These are phyloP conservation scores for Pedionomus torquatus DNA, from an alignment of 2,113 vertebrate genomes.

Conservation along the genomic window DNA sequence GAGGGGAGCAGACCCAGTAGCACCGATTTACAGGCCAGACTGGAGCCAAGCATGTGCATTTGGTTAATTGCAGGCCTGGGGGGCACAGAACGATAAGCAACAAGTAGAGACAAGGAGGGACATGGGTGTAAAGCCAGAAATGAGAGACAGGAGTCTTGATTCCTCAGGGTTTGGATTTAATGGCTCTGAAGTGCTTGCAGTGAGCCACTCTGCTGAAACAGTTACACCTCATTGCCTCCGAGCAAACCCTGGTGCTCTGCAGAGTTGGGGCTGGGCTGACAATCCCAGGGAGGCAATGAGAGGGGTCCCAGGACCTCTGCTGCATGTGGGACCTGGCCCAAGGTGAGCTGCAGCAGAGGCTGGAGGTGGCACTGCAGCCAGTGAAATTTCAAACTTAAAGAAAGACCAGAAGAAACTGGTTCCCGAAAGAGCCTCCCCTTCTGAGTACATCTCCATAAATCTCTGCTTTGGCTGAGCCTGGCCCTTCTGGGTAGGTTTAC, in stretches of 20 bases:
- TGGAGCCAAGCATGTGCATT: not conserved
- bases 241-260: fast-evolving
- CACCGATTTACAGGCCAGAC: fast-evolving
- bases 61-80: not conserved
- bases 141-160: not conserved
- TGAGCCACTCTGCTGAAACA: fast-evolving
- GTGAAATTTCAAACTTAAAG: not conserved
- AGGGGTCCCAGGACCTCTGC: not conserved
- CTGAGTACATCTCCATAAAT: not conserved
- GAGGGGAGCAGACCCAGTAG: fast-evolving
- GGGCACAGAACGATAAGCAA: not conserved
- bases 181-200: not conserved
- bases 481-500: not conserved
- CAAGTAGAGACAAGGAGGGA: not conserved
- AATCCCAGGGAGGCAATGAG: fast-evolving
- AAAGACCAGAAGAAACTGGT: not conserved
- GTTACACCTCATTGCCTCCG: fast-evolving
- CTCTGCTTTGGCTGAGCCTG: not conserved
- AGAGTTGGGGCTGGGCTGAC: not conserved
- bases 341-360: not conserved
- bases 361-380: not conserved
- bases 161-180: not conserved
- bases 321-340: fast-evolving
- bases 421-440: fast-evolving
- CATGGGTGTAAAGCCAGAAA: not conserved